phyloP scores from a whole-genome alignment of 2,797 vertebrate species.

The Chelonia mydas region DNA sequence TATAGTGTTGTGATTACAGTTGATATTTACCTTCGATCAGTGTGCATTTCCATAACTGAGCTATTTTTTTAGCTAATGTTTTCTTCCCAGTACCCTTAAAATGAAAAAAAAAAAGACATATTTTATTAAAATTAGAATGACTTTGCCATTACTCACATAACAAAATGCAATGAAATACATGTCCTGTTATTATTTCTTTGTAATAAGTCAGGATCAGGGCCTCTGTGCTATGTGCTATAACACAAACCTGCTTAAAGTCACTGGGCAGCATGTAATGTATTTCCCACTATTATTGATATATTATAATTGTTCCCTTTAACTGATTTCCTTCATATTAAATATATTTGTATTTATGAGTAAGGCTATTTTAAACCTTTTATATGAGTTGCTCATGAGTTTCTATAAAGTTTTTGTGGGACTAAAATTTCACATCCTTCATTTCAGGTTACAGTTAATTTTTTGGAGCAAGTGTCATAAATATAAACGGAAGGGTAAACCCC shows the following conservation, averaged over 20 bases:
- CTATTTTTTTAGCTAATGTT: conserved; percentile 87
- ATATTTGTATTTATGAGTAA: background rate
- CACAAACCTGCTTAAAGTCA: background rate
- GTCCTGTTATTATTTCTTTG: background rate
- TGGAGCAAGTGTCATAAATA: too few species aligned
- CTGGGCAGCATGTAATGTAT: background rate
- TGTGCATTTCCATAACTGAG: conserved; percentile 89
- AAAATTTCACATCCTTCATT: background rate
- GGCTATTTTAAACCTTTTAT: background rate
- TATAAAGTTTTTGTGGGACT: background rate
- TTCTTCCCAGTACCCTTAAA: conserved; percentile 93
- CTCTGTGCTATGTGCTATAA: background rate
- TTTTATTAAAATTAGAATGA: conserved; percentile 1
- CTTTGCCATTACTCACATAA: background rate
- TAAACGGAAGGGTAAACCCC: too few species aligned
- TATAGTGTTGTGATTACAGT: background rate
- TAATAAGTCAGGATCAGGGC: background rate
- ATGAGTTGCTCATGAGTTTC: background rate
- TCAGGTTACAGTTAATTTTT: background rate
- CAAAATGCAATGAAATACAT: background rate
- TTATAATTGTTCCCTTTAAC: background rate
- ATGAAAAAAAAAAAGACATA: conserved; percentile 62
- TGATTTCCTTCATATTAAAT: background rate
- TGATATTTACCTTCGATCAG: conserved; percentile 89
- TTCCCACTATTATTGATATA: background rate